These are phyloP conservation scores for Rhizomys pruinosus DNA, from an alignment of 2,113 vertebrate genomes.

Conservation along the genomic window DNA sequence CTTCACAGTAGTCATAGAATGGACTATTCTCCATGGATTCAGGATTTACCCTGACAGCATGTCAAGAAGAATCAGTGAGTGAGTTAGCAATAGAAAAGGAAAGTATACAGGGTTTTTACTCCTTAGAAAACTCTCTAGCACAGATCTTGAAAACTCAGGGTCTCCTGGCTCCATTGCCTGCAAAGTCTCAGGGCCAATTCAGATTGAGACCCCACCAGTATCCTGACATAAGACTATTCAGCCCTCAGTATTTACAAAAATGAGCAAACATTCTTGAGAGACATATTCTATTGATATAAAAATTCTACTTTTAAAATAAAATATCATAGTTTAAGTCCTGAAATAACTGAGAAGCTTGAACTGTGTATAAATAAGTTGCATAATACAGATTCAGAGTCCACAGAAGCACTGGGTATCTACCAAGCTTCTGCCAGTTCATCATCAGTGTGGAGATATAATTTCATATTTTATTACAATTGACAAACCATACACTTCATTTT, in stretches of 20 bases:
- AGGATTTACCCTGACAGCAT: not conserved
- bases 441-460: not conserved
- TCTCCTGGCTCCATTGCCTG: not conserved
- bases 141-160: not conserved
- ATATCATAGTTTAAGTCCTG: not conserved
- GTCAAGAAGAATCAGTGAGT: too few relatives aligned
- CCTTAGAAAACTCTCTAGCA: not conserved
- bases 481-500: not conserved
- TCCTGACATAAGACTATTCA: not conserved
- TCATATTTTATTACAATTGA: not conserved
- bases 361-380: not conserved
- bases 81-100: not conserved
- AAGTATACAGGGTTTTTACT: not conserved
- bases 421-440: not conserved
- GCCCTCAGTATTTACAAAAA: not conserved
- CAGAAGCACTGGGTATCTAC: not conserved
- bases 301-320: not conserved
- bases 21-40: not conserved
- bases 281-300: not conserved
- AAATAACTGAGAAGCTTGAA: not conserved
- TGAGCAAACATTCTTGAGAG: not conserved
- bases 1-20: not conserved
- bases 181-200: not conserved
- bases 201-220: not conserved
- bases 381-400: not conserved